A percentile compares a stretch with the other conserved stretches of the same genome.
Conservation (phyloP, 2,888 invertebrate species). For the Drosophila fungiperda region DNA sequence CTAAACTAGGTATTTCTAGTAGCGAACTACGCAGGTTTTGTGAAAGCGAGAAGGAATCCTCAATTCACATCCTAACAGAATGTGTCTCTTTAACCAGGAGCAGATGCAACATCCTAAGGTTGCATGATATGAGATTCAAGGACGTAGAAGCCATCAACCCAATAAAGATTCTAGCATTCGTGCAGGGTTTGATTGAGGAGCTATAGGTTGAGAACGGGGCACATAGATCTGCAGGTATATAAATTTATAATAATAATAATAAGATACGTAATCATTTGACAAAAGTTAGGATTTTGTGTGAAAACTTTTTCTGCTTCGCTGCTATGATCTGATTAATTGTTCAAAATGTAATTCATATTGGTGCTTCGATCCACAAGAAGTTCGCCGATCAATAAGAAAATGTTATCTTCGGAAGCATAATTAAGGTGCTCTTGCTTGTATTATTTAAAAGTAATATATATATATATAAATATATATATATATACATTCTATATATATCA, state of each 20-base stretch:
- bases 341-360: not conserved
- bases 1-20: not conserved
- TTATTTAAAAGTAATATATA: not conserved
- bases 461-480: too few relatives aligned
- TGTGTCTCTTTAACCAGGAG: too few relatives aligned
- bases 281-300: not conserved
- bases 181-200: too few relatives aligned
- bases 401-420: not conserved
- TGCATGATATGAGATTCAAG: too few relatives aligned
- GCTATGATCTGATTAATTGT: not conserved
- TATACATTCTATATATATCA: too few relatives aligned
- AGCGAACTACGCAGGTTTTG: not conserved
- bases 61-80: not conserved
- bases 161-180: too few relatives aligned
- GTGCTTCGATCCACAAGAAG: not conserved
- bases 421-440: not conserved
- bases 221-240: too few relatives aligned
- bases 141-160: too few relatives aligned
- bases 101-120: too few relatives aligned
- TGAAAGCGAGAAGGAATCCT: not conserved
- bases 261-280: too few relatives aligned
- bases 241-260: too few relatives aligned
- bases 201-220: too few relatives aligned
- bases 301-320: not conserved
- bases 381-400: not conserved